A percentile compares a stretch with the other conserved stretches of the same genome.
These are phyloP conservation scores for Drosophila emarginata DNA, from an alignment of 2,888 invertebrate species.

Conservation along the genomic window DNA sequence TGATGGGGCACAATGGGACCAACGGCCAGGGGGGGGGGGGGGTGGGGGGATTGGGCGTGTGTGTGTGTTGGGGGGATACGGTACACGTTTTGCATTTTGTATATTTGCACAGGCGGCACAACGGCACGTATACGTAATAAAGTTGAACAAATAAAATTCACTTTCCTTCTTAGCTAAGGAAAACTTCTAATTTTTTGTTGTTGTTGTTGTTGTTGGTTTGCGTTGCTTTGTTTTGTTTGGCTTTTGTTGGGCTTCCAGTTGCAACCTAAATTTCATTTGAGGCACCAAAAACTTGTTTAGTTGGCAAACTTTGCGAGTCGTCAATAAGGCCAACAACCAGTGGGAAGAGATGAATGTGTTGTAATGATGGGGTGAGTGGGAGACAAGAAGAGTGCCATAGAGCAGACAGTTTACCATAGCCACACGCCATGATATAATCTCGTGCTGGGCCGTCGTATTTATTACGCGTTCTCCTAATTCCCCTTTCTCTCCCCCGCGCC, in stretches of 20 bases:
- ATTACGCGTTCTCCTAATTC: conserved; percentile 53
- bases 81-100: conserved; percentile 70
- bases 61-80: not conserved
- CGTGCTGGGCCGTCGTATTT: conserved; percentile 50
- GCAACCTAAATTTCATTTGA: conserved; percentile 79
- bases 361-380: no score
- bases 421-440: conserved; percentile 74
- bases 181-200: conserved; percentile 72
- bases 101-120: conserved; percentile 72
- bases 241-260: conserved; percentile 76
- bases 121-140: conserved; percentile 77
- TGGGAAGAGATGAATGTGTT: not conserved
- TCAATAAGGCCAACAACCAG: conserved; percentile 58
- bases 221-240: conserved; percentile 59
- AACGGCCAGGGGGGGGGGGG: not conserved
- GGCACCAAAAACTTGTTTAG: conserved; percentile 76
- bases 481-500: not conserved
- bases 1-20: not conserved
- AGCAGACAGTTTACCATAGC: conserved; percentile 65
- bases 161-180: conserved; percentile 65
- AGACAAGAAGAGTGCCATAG: conserved; percentile 9
- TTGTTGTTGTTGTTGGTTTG: conserved; percentile 16
- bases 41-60: not conserved
- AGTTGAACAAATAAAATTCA: conserved; percentile 78
- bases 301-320: conserved; percentile 77